Conservation (phyloP, 2,797 vertebrate genomes). For the Basileuterus tristriatus region DNA sequence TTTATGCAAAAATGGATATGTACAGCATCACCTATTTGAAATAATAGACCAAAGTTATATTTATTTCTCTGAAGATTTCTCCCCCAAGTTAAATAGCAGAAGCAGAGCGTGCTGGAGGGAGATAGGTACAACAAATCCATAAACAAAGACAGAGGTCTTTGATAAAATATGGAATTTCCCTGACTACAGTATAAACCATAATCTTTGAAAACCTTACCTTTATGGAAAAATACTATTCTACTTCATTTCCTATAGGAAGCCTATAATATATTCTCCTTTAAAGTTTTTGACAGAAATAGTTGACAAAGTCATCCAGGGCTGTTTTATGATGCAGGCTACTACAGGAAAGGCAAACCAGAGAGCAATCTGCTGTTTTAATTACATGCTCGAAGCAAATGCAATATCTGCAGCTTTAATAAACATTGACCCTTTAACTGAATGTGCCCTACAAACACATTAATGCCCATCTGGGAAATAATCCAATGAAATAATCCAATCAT, state of each 20-base stretch:
- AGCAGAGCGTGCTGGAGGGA: neutral
- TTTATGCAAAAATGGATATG: neutral
- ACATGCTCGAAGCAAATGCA: slow-evolving; percentile 58
- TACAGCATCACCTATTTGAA: neutral
- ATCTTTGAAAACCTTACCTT: slow-evolving; percentile 44
- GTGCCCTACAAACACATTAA: slow-evolving; percentile 70
- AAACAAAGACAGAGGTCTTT: slow-evolving; percentile 4
- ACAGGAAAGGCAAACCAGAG: slow-evolving; percentile 49
- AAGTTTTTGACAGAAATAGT: slow-evolving; percentile 43
- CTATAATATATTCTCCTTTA: neutral
- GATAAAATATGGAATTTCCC: slow-evolving; percentile 38
- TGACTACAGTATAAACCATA: slow-evolving; percentile 47
- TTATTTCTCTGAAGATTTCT: neutral
- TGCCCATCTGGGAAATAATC: slow-evolving; percentile 73
- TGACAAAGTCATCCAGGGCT: slow-evolving; percentile 64
- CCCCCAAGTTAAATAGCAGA: neutral
- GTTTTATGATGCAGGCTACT: slow-evolving; percentile 51
- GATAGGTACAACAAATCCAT: neutral
- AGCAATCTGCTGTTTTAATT: slow-evolving; percentile 74
- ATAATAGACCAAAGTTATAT: neutral
- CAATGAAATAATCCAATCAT: slow-evolving; percentile 72
- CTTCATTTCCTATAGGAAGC: slow-evolving; percentile 3
- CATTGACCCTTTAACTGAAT: slow-evolving; percentile 60
- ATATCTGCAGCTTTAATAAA: slow-evolving; percentile 67
- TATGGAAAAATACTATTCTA: neutral